Percentiles rank a stretch among this genome's conserved stretches.
phyloP scores from a whole-genome alignment of 2,888 invertebrate genomes.

The Rotaria socialis region DNA sequence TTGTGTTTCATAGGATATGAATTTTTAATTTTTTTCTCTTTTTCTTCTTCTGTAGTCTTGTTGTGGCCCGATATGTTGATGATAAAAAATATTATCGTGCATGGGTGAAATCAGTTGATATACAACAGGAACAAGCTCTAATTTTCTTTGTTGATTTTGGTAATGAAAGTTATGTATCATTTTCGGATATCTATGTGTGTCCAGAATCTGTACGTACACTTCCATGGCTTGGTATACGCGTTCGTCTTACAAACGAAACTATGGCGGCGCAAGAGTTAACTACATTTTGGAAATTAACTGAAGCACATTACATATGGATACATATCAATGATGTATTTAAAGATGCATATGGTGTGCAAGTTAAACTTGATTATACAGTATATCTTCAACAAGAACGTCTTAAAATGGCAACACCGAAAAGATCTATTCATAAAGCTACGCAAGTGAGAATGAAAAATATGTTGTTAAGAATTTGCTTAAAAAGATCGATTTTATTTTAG shows the following conservation, averaged over 20 bases:
- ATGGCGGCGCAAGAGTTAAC: neutral
- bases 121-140: neutral
- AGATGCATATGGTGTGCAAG: neutral
- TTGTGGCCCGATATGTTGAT: constrained; percentile 3
- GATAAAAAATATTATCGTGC: constrained; percentile 27
- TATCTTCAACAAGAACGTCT: neutral
- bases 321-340: neutral
- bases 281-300: constrained; percentile 26
- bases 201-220: constrained; percentile 24
- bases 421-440: neutral
- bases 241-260: neutral
- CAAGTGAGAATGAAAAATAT: neutral
- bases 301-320: constrained; percentile 30
- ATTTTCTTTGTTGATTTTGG: constrained; percentile 27
- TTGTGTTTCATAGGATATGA: too few species aligned
- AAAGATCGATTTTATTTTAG: neutral
- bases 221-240: constrained; percentile 31
- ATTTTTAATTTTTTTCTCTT: too few species aligned
- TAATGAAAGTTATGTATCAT: neutral
- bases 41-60: neutral
- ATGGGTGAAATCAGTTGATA: neutral
- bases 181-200: neutral
- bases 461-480: neutral
- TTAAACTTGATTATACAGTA: constrained; percentile 11
- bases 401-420: neutral